Evolutionary conservation across 2,113 vertebrate species (phyloP).

Genomic region (Elgaria multicarinata): DNA sequence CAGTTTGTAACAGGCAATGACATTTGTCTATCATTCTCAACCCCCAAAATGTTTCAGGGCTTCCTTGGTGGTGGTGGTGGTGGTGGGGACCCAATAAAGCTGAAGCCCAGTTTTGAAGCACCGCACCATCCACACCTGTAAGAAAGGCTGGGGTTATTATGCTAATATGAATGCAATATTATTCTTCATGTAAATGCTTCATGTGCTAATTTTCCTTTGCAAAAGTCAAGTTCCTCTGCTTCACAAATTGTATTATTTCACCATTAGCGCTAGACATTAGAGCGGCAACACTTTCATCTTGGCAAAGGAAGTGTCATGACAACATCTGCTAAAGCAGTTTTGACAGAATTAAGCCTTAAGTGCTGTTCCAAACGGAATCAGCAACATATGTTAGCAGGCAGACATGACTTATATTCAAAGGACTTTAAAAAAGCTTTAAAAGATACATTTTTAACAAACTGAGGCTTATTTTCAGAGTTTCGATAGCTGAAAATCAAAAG

Average conservation of each 20-base stretch:
- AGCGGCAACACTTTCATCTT: conserved; percentile 57
- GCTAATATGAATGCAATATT: conserved; percentile 41
- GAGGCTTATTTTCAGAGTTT: neutral
- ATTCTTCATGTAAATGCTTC: conserved; percentile 47
- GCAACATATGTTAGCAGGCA: conserved; percentile 35
- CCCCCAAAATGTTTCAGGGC: neutral
- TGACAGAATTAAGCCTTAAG: conserved; percentile 52
- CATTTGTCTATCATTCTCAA: conserved; percentile 20
- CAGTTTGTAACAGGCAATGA: conserved; percentile 9
- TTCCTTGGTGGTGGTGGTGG: neutral
- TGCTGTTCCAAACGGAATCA: conserved; percentile 32
- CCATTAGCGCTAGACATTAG: conserved; percentile 37
- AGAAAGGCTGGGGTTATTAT: conserved; percentile 19
- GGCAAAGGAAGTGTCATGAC: conserved; percentile 58
- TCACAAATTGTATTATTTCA: conserved; percentile 49
- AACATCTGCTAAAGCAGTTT: conserved; percentile 49
- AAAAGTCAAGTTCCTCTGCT: conserved; percentile 39
- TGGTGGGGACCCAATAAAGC: conserved; percentile 11
- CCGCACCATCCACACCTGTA: neutral
- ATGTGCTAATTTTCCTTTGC: conserved; percentile 41
- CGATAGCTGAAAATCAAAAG: neutral
- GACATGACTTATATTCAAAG: neutral
- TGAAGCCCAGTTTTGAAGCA: neutral
- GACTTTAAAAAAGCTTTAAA: neutral
- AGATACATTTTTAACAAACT: neutral